Evolutionary conservation across 1,140 invertebrate species (phyloP).

Genomic region (Leptonema lineaticorne): DNA sequence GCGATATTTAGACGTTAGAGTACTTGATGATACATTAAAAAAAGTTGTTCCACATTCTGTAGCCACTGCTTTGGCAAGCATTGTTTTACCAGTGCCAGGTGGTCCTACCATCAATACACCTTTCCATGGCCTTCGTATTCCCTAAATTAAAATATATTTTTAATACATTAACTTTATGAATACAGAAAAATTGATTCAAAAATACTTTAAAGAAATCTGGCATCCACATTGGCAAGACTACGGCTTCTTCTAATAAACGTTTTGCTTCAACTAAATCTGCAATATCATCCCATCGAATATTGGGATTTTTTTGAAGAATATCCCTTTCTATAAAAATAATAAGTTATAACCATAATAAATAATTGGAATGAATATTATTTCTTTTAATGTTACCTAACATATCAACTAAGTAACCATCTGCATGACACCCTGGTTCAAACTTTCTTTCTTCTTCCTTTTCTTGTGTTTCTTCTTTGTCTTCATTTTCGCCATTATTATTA

Average conservation of each 20-base stretch:
- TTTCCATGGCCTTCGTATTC: conserved; percentile 79
- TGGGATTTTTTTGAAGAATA: conserved; percentile 97
- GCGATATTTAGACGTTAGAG: conserved; percentile 95
- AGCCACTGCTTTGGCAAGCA: conserved; percentile 98
- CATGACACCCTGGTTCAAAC: conserved; percentile 86
- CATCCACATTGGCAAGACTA: conserved; percentile 97
- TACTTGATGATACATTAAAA: conserved; percentile 98
- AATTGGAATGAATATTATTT: too few species aligned
- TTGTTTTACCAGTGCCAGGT: conserved; percentile 97
- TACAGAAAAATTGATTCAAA: background rate
- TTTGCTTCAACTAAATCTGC: conserved; percentile 96
- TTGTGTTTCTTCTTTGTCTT: conserved; percentile 68
- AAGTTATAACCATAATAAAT: background rate
- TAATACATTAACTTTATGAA: background rate
- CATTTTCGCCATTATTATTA: conserved; percentile 60
- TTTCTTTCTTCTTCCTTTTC: conserved; percentile 78
- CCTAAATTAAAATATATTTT: conserved; percentile 55
- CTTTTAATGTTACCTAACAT: conserved; percentile 72
- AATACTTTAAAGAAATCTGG: conserved; percentile 94
- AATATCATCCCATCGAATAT: conserved; percentile 97
- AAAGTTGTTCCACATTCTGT: conserved; percentile 99
- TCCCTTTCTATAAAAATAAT: conserved; percentile 77
- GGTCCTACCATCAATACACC: conserved; percentile 97
- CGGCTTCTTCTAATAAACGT: conserved; percentile 92
- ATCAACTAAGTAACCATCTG: conserved; percentile 91